Evolutionary conservation across 2,888 invertebrate species (phyloP), one percentile per base, ranked within the genome.

Genomic region (Nomada lathburiana): DNA sequence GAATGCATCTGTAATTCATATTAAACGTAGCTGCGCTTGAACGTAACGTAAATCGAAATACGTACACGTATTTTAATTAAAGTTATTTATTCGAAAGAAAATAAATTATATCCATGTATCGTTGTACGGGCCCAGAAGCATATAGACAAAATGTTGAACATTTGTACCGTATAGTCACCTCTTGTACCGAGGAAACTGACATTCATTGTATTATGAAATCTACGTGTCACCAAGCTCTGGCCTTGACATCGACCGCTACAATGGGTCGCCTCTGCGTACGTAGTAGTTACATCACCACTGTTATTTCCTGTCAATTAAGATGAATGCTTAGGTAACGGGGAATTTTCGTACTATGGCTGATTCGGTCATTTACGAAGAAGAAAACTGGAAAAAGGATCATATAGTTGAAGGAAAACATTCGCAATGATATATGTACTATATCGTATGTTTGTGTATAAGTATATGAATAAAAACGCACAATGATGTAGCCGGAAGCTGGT

Each of bases 231-330:
- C 69, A 78, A 82, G 89, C 88, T 89, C 86, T 11, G 89, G 85
- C 92, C 92, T 92, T 92, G 91, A 92, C 92, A 92, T 90, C 86
- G 91, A 90, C 91, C 89, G 88, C 86, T 86, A 82, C 87, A 86
- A 70, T 80, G 71, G 57, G 53, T 80, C 62, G 42, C 26, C 60
- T 76, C 55, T 62, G 62, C 72, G 62, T 47, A 47, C 16, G 47
- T 47, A 47, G 11, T 76, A 79, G 73, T 83, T 85, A 80, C 75
- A 59, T 81, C 78, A 67, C 73, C 64, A n/a, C 50, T 72, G 79
- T 73, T 79, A 75, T 75, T 80, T 72, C 62, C 76, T 60, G 65
- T 44, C 62, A 78, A 63, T 81, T 75, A 75, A 75, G 23, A 65
- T 16, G 59, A 44, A 63, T n/a, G 10, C 26, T 70, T 70, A n/a